Conservation (phyloP, 2,797 vertebrate species). For the Gorsachius magnificus region DNA sequence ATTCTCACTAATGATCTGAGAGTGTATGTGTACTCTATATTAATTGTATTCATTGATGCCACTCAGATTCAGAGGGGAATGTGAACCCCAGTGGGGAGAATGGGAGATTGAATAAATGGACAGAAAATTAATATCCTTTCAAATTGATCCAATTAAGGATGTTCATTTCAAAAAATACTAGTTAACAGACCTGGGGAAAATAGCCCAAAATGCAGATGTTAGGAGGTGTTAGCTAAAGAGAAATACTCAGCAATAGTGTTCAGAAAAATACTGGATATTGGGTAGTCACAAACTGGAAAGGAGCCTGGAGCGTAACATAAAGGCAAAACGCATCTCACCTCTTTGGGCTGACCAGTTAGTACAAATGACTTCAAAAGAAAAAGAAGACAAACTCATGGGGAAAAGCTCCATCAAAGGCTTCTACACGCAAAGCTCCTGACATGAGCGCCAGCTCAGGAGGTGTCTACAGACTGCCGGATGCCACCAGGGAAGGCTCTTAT, state of each 20-base stretch:
- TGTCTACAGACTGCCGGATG: background rate
- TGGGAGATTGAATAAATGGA: constrained; percentile 18
- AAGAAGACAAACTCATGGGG: background rate
- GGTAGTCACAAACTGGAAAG: background rate
- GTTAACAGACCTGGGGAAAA: constrained; percentile 4
- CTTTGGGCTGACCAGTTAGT: background rate
- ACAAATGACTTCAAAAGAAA: background rate
- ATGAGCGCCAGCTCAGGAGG: background rate
- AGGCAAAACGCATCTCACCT: background rate
- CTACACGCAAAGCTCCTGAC: background rate
- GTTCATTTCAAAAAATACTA: background rate
- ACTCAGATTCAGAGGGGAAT: constrained; percentile 19
- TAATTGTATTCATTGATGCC: constrained; percentile 38
- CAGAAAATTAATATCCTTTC: constrained; percentile 36
- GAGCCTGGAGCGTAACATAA: background rate
- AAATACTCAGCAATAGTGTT: background rate
- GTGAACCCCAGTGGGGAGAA: constrained; percentile 22
- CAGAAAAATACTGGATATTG: background rate
- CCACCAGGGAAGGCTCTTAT: background rate
- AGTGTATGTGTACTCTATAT: background rate
- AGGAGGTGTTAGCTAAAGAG: background rate
- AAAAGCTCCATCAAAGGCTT: background rate
- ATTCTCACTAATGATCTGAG: constrained; percentile 43
- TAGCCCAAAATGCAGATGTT: background rate
- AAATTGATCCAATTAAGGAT: constrained; percentile 45